Conservation (phyloP, 2,113 vertebrate species). For the Orcinus orca region DNA sequence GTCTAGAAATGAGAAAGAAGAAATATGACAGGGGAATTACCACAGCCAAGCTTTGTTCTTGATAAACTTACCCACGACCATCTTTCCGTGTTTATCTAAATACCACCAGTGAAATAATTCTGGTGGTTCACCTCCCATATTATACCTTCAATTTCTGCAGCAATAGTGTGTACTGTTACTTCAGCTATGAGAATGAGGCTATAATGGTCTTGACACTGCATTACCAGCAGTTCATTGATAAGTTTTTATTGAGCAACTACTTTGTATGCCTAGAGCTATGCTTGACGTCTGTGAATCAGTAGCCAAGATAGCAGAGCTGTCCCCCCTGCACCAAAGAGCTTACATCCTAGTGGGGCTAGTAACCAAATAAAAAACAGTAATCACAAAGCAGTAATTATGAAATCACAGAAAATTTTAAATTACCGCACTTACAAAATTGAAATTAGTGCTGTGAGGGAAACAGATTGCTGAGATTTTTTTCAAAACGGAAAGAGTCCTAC, state of each 20-base stretch:
- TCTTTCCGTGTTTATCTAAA: background rate
- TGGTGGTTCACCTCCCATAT: background rate
- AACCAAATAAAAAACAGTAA: background rate
- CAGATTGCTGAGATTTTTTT: background rate
- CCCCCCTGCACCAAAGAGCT: background rate
- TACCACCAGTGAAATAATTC: background rate
- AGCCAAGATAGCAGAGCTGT: background rate
- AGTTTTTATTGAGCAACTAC: background rate
- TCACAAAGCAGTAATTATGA: background rate
- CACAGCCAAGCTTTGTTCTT: background rate
- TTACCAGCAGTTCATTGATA: background rate
- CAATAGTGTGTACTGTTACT: background rate
- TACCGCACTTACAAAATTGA: background rate
- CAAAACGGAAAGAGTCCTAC: background rate
- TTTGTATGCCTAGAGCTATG: background rate
- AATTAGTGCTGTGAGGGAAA: background rate
- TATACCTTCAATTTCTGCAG: background rate
- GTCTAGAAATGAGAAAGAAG: background rate
- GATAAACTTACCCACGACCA: background rate
- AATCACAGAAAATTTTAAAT: background rate
- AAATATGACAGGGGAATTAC: background rate
- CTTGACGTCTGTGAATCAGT: background rate
- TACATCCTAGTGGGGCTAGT: background rate
- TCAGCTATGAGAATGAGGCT: background rate
- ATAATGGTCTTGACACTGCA: background rate